These are phyloP conservation scores for Octodonta nipae DNA, from an alignment of 2,888 invertebrate species.

Conservation along the genomic window DNA sequence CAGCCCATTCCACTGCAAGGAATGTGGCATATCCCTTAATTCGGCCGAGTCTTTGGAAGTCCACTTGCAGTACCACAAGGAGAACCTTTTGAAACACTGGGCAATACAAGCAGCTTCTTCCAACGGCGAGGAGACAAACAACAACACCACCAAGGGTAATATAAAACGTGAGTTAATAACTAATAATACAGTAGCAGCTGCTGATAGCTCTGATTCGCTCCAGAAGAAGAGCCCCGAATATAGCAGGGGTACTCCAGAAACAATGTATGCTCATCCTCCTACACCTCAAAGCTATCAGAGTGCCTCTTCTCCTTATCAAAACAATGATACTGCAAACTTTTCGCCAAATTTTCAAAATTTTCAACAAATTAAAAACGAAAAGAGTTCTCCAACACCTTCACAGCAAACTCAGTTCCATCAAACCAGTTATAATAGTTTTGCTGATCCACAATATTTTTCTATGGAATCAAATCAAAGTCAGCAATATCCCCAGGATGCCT, in stretches of 20 bases:
- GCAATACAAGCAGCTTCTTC: slow-evolving; percentile 41
- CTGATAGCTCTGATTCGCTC: slow-evolving; percentile 61
- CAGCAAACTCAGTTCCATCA: slow-evolving; percentile 21
- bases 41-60: slow-evolving; percentile 65
- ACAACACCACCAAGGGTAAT: slow-evolving; percentile 24
- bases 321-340: slow-evolving; percentile 42
- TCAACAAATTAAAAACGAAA: slow-evolving; percentile 32
- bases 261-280: slow-evolving; percentile 48
- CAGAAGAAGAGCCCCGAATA: slow-evolving; percentile 48
- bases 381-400: slow-evolving; percentile 34
- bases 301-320: slow-evolving; percentile 53
- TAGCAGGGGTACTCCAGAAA: slow-evolving; percentile 44
- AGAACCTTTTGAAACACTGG: slow-evolving; percentile 63
- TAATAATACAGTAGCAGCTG: slow-evolving; percentile 47
- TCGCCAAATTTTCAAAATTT: slow-evolving; percentile 37
- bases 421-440: slow-evolving; percentile 19
- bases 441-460: slow-evolving; percentile 25
- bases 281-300: slow-evolving; percentile 54
- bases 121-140: slow-evolving; percentile 42
- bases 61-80: slow-evolving; percentile 64
- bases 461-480: slow-evolving; percentile 30
- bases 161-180: slow-evolving; percentile 43
- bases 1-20: slow-evolving; percentile 56
- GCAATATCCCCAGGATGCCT: slow-evolving; percentile 28
- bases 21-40: slow-evolving; percentile 63